phyloP scores from a whole-genome alignment of 2,113 vertebrate genomes.

The Alligator mississippiensis region DNA sequence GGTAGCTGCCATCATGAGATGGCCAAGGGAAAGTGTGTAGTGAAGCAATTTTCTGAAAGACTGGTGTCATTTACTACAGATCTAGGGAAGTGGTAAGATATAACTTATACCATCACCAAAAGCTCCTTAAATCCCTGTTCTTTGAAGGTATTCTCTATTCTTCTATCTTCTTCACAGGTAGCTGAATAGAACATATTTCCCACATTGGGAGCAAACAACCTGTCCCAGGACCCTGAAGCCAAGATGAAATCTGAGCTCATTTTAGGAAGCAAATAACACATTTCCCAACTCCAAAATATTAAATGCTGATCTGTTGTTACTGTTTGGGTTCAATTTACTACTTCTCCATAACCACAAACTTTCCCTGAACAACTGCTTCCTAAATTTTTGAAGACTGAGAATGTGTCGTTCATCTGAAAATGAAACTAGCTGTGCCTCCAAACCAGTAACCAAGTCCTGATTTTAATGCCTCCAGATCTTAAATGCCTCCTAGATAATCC shows the following conservation, averaged over 20 bases:
- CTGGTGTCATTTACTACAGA: neutral
- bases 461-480: neutral
- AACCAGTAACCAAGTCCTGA: neutral
- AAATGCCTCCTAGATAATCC: neutral
- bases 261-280: no score
- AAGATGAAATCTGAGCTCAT: no score
- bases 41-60: neutral
- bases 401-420: neutral
- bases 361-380: neutral
- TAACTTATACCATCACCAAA: neutral
- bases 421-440: neutral
- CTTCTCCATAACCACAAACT: neutral
- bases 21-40: neutral
- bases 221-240: no score
- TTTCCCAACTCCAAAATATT: no score
- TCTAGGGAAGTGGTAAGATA: neutral
- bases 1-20: neutral
- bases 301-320: no score
- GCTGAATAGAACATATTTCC: no score
- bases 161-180: no score
- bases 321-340: no score
- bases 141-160: neutral
- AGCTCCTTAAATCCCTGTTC: neutral
- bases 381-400: neutral
- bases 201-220: no score